These are phyloP conservation scores for Leuciscus waleckii DNA, from an alignment of 2,797 vertebrate genomes.

Conservation along the genomic window DNA sequence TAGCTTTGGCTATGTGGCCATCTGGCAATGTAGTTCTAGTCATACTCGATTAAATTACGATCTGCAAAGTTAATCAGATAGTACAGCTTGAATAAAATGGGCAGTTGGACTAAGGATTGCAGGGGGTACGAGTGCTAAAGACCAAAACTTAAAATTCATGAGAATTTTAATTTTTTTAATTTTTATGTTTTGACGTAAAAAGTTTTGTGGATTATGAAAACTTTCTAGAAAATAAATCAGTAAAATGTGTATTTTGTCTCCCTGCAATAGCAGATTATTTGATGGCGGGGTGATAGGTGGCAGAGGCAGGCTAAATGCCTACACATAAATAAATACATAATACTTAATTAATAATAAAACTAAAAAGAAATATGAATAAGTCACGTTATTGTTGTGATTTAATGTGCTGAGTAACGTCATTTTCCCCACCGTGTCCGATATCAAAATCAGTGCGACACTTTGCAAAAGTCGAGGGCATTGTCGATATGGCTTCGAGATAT, in stretches of 20 bases:
- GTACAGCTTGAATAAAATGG: not conserved
- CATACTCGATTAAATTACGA: not conserved
- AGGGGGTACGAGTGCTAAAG: not conserved
- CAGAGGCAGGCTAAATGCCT: no score
- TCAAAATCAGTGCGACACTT: no score
- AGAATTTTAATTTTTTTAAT: not conserved
- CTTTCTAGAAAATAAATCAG: not conserved
- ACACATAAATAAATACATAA: no score
- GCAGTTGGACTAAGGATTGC: not conserved
- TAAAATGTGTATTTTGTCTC: not conserved
- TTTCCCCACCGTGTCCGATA: no score
- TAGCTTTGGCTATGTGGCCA: not conserved
- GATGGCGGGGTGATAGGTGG: no score
- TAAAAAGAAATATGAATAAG: no score
- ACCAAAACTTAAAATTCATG: not conserved
- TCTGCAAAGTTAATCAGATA: constrained; percentile 3
- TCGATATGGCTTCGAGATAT: no score
- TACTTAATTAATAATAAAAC: no score
- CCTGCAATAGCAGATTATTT: not conserved
- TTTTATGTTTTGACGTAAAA: not conserved
- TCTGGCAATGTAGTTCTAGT: constrained; percentile 11
- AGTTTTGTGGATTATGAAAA: not conserved
- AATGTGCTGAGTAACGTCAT: no score
- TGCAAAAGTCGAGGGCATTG: no score
- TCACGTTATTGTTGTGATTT: no score